These are phyloP conservation scores for Sphaerodactylus townsendi DNA, from an alignment of 2,113 vertebrate genomes.

Conservation along the genomic window DNA sequence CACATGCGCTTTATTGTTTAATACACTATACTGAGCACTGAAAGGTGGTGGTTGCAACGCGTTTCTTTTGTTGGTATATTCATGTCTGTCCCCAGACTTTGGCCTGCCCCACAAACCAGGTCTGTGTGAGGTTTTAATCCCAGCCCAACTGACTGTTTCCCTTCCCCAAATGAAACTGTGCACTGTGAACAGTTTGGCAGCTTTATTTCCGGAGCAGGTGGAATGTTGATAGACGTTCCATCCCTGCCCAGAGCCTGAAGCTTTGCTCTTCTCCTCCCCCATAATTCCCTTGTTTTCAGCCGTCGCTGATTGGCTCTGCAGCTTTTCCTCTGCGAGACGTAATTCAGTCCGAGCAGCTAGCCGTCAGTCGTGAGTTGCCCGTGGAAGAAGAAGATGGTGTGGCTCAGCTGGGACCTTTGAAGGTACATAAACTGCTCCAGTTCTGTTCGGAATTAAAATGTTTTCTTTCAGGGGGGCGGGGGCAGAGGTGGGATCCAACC, in stretches of 20 bases:
- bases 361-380: conserved; percentile 73
- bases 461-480: too few species aligned
- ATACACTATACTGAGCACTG: too few species aligned
- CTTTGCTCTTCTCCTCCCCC: background rate
- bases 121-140: background rate
- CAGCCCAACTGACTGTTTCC: background rate
- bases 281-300: conserved; percentile 70
- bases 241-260: background rate
- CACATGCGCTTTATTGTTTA: too few species aligned
- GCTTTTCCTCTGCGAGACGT: conserved; percentile 75
- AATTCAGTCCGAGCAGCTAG: conserved; percentile 78
- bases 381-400: conserved; percentile 72
- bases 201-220: background rate
- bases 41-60: too few species aligned
- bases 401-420: conserved; percentile 79
- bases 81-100: background rate
- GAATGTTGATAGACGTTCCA: background rate
- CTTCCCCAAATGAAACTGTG: too few species aligned
- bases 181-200: background rate
- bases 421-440: conserved; percentile 71
- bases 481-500: too few species aligned
- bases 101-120: background rate
- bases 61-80: too few species aligned
- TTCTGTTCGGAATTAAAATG: background rate
- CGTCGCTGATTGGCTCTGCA: conserved; percentile 80